Evolutionary conservation across 2,797 vertebrate genomes (phyloP).

Genomic region (Salarias fasciatus): DNA sequence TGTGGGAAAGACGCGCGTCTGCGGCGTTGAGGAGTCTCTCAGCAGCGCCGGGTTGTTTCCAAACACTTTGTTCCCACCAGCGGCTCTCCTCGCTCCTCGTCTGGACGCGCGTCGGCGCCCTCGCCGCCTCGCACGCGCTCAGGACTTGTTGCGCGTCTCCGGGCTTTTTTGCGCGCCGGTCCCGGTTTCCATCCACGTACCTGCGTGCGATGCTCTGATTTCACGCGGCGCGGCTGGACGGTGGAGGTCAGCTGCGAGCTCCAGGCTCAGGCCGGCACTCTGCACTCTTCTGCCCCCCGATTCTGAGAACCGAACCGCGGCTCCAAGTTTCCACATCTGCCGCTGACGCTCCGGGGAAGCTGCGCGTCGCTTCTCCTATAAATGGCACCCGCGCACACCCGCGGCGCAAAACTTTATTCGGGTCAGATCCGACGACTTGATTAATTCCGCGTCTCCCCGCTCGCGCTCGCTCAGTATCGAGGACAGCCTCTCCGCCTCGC

Average conservation of each 20-base stretch:
- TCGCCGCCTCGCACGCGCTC: no score
- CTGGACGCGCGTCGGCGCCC: no score
- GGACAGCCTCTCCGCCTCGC: not conserved
- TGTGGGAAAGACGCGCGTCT: constrained; percentile 15
- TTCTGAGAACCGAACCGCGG: not conserved
- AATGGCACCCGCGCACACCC: constrained; percentile 58
- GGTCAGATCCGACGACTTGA: constrained; percentile 39
- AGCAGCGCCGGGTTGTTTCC: constrained; percentile 30
- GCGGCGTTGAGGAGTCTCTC: not conserved
- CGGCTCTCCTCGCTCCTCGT: not conserved
- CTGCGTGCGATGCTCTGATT: constrained; percentile 52
- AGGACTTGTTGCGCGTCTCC: constrained; percentile 79
- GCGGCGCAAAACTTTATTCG: constrained; percentile 61
- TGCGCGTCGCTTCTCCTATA: constrained; percentile 19
- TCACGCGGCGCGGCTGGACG: constrained; percentile 9
- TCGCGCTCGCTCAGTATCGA: constrained; percentile 19
- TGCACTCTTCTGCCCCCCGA: no score
- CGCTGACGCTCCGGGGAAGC: constrained; percentile 20
- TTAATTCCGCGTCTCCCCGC: constrained; percentile 22
- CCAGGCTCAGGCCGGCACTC: constrained; percentile 26
- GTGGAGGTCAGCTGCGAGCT: constrained; percentile 12
- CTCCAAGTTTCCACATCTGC: constrained; percentile 18
- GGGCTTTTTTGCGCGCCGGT: constrained; percentile 42
- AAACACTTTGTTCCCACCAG: constrained; percentile 8
- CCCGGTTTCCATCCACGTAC: constrained; percentile 29